Conservation (phyloP, 2,113 vertebrate genomes). For the Lanius collurio region DNA sequence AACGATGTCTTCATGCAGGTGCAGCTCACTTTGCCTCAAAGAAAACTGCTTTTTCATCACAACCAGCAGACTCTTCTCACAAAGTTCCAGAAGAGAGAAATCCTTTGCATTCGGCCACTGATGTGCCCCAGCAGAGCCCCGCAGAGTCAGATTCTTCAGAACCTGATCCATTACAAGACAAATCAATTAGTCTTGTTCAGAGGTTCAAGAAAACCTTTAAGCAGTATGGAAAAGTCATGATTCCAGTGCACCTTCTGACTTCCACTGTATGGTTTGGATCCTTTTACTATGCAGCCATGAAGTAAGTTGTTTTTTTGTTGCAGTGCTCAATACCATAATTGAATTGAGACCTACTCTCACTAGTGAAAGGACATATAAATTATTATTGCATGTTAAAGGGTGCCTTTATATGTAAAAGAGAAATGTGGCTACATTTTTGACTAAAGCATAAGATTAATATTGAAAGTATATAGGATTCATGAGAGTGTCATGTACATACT, state of each 20-base stretch:
- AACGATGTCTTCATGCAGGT: constrained; percentile 69
- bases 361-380: not conserved
- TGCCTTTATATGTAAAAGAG: not conserved
- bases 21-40: constrained; percentile 30
- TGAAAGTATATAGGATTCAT: not conserved
- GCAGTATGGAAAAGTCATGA: constrained; percentile 97
- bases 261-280: constrained; percentile 92
- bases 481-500: not conserved
- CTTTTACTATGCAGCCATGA: constrained; percentile 96
- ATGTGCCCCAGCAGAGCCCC: constrained; percentile 15
- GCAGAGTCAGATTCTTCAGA: constrained; percentile 63
- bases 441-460: not conserved
- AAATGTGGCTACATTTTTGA: not conserved
- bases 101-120: not conserved
- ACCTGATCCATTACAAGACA: constrained; percentile 91
- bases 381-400: not conserved
- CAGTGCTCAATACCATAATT: not conserved
- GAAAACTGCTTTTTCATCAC: constrained; percentile 30
- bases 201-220: constrained; percentile 96
- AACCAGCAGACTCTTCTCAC: not conserved
- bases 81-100: constrained; percentile 12
- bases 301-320: constrained; percentile 81
- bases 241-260: constrained; percentile 92
- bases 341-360: not conserved
- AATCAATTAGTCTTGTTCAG: constrained; percentile 87